Conservation (phyloP, 2,113 vertebrate species). For the Sporophila hypoxantha region DNA sequence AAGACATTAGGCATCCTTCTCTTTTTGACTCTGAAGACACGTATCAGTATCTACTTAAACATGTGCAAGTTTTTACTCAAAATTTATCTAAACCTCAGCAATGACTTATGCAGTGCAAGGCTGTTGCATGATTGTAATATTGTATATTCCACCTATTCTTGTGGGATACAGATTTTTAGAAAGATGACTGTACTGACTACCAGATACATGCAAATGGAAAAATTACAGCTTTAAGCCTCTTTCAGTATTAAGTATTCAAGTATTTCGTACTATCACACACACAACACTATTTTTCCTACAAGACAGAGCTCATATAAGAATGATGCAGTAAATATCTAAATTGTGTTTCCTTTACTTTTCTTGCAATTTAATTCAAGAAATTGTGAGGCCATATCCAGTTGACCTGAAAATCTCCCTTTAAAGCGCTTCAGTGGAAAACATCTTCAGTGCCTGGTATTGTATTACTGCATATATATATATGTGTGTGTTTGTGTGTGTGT, state of each 20-base stretch:
- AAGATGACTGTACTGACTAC: not conserved
- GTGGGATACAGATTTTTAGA: not conserved
- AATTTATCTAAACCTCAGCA: not conserved
- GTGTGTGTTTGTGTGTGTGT: too few relatives aligned
- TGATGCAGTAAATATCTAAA: not conserved
- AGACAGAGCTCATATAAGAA: not conserved
- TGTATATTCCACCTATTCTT: not conserved
- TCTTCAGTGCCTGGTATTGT: not conserved
- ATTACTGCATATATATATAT: not conserved
- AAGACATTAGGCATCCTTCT: not conserved
- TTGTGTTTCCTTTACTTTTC: slow-evolving; percentile 18
- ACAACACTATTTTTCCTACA: not conserved
- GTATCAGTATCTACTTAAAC: not conserved
- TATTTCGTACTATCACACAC: not conserved
- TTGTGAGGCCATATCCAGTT: not conserved
- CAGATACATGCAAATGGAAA: not conserved
- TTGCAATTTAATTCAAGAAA: slow-evolving; percentile 1
- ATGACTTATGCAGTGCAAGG: not conserved
- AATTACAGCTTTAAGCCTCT: not conserved
- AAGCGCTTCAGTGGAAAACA: not conserved
- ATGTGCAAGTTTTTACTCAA: not conserved
- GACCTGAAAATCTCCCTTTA: slow-evolving; percentile 9
- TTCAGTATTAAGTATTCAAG: not conserved
- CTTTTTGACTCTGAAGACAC: not conserved
- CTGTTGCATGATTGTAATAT: not conserved